Conservation (phyloP, 2,888 invertebrate genomes). For the Tenodera sinensis region DNA sequence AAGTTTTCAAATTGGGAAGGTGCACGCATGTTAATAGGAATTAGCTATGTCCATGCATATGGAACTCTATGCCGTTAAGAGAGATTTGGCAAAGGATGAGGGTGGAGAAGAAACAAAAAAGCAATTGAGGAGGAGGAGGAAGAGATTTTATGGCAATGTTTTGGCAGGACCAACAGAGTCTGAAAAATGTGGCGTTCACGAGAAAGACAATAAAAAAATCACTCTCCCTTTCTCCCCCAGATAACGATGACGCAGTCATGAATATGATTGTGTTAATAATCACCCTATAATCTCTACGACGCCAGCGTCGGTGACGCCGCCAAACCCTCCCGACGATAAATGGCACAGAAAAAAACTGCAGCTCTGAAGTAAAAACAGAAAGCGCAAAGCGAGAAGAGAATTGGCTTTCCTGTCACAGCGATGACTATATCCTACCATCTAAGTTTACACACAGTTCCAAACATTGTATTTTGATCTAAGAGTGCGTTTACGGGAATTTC, state of each 20-base stretch:
- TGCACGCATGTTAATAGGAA: neutral
- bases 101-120: neutral
- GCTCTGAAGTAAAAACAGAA: neutral
- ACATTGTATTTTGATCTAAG: neutral
- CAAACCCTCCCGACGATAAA: constrained; percentile 23
- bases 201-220: constrained; percentile 29
- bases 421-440: neutral
- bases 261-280: constrained; percentile 46
- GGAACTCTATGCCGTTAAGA: neutral
- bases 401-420: neutral
- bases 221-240: neutral
- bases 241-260: constrained; percentile 38
- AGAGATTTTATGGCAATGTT: constrained; percentile 31
- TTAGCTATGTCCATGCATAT: neutral
- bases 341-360: constrained; percentile 24
- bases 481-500: too few species aligned
- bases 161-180: constrained; percentile 20
- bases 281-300: constrained; percentile 38
- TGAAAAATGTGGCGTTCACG: constrained; percentile 28
- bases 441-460: neutral
- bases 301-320: constrained; percentile 20
- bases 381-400: neutral
- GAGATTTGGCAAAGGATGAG: neutral
- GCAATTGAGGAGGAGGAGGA: neutral
- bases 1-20: neutral